These are phyloP conservation scores for Brachionus calyciflorus DNA, from an alignment of 1,140 invertebrate genomes.

Conservation along the genomic window DNA sequence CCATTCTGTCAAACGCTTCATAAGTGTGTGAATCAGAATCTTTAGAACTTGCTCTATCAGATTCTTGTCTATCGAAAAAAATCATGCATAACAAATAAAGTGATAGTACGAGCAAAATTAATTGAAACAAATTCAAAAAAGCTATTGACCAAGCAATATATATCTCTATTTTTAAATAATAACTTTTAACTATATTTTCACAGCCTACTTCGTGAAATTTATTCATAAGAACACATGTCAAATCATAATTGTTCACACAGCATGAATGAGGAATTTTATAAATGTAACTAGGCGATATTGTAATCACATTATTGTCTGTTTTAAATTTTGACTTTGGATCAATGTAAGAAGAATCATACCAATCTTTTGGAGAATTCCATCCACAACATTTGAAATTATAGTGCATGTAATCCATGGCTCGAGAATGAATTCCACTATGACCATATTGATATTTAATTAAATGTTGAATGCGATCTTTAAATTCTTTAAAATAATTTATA, in stretches of 20 bases:
- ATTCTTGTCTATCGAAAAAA: conserved; percentile 36
- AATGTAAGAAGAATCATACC: conserved; percentile 11
- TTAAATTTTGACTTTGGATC: conserved; percentile 19
- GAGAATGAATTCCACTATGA: conserved; percentile 17
- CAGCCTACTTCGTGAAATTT: conserved; percentile 43
- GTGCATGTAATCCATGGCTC: conserved; percentile 30
- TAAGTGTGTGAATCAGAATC: neutral
- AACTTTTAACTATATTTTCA: conserved; percentile 2
- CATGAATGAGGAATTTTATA: conserved; percentile 44
- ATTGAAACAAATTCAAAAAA: conserved; percentile 41
- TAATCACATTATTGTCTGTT: conserved; percentile 22
- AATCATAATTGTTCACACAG: conserved; percentile 40
- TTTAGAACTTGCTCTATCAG: neutral
- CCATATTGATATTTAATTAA: conserved; percentile 26
- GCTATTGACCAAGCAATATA: conserved; percentile 36
- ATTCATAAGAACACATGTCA: conserved; percentile 22
- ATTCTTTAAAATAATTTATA: conserved; percentile 42
- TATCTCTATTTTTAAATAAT: conserved; percentile 42
- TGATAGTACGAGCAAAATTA: conserved; percentile 11
- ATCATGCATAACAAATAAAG: conserved; percentile 41
- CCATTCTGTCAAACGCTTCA: neutral
- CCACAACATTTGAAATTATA: conserved; percentile 44
- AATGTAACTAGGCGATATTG: conserved; percentile 19
- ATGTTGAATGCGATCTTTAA: conserved; percentile 7
- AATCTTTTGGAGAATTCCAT: conserved; percentile 35